Evolutionary conservation across 2,888 invertebrate species (phyloP), one percentile per base, ranked within the genome.

Genomic region (Eupithecia exiguata): DNA sequence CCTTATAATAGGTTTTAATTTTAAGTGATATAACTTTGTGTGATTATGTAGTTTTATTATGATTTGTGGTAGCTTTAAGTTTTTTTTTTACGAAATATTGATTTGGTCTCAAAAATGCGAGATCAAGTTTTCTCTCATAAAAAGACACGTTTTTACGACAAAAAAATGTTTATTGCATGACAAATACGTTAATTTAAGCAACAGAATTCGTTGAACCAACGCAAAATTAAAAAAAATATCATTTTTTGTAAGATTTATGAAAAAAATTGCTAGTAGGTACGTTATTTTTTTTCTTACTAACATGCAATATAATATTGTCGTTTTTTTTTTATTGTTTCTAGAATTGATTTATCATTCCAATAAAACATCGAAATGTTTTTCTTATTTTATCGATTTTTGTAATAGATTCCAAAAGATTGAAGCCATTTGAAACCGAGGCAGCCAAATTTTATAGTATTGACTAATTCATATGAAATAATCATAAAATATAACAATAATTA

Each of bases 391-490:
- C 12, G 53, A 46, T 71, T 72, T 46, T 61, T 46, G 36, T 70
- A 58, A 68, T 66, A 18, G 43, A 58, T 69, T 69, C 68, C 68
- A 25, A 75, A 78, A 77, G 77, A 78, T 77, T 77, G 77, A 74
- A 10, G 77, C 76, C 74, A 38, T 75, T 76, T 74, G 74, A 65
- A 73, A 73, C 53, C 35, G 68, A 70, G 80, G 78, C 78, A 80
- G 80, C 80, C 80, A 80, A 80, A 80, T 77, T n/a, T n/a, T 77
- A 66, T 78, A 73, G 66, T 77, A 80, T 77, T 63, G 46, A 71
- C 69, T 16, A 70, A 67, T 68, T 71, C 18, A 30, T 30, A 61
- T 30, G 35, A 21, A 49, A 49, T 53, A 12, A 58, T 58, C 53
- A 25, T 58, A 58, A 25, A 25, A 58, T 12, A 25, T 25, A 58